Evolutionary conservation across 2,888 invertebrate species (phyloP), one percentile per base, ranked within the genome.

Genomic region (Cheilosia pagana): DNA sequence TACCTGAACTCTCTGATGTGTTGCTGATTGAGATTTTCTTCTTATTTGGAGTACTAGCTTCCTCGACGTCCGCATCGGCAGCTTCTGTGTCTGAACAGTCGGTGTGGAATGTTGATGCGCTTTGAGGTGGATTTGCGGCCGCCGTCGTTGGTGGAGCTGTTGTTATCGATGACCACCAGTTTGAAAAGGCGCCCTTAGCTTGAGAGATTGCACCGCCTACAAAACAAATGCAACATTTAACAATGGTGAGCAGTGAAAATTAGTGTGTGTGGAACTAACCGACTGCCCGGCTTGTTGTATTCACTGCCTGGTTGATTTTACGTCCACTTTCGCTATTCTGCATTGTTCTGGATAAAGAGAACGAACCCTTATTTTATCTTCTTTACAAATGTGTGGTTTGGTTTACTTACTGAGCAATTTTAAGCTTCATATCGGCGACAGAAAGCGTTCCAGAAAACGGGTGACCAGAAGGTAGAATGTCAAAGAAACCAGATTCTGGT

Each of bases 361-460:
- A 16, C 65, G 45, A 71, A n/a, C 53, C 7, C 21, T 35, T n/a
- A 14, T 10, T 4, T 25, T 7, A 45, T 31, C 1, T 35, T 16
- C 14, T 8, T 0, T 8, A 55, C 5, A 25, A 65, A 1, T 2
- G 5, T 25, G 12, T 41, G 14, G 0, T 25, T 14, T 25, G 1
- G 25, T 25, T 45, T 8, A 94, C 96, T 95, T 93, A 98, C 97
- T 98, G 97, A n/a, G 97, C 94, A 86, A 98, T 93, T 89, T 96
- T 94, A 4, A 98, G 92, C 91, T 97, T 98, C 96, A 99, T 97
- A 92, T 99, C 99, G 63, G 97, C 95, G 21, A 99, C 97, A 16
- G 97, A 98, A 12, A 99, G 92, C 88, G 98, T 98, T 0, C 99
- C 99, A 63, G 98, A 96, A 92, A 97, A 98, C 0, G 98, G 98